These are phyloP conservation scores for Drosophila arizonae DNA, from an alignment of 1,140 invertebrate species.

Conservation along the genomic window DNA sequence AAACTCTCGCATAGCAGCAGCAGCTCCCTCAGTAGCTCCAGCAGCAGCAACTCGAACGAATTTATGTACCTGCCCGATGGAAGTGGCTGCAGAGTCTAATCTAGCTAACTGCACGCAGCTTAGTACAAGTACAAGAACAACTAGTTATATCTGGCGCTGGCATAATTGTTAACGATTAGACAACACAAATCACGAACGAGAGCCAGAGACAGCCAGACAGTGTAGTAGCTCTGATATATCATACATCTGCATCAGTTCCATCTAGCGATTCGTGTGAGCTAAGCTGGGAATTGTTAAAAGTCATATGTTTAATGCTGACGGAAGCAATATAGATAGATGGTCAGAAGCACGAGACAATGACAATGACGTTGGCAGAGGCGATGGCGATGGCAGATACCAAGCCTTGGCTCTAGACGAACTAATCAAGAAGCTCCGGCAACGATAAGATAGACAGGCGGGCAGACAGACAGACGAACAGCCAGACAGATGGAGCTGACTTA, in stretches of 20 bases:
- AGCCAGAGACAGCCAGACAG: slow-evolving; percentile 41
- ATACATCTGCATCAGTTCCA: slow-evolving; percentile 24
- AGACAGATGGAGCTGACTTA: slow-evolving; percentile 39
- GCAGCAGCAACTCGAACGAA: slow-evolving; percentile 2
- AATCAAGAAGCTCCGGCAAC: slow-evolving; percentile 20
- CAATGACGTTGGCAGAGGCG: slow-evolving; percentile 12
- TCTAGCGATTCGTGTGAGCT: slow-evolving; percentile 35
- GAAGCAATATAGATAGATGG: slow-evolving; percentile 67
- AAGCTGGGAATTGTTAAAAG: slow-evolving; percentile 70
- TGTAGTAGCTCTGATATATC: slow-evolving; percentile 6
- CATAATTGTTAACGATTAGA: slow-evolving; percentile 76
- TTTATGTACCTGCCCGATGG: slow-evolving; percentile 25
- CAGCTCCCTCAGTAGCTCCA: slow-evolving; percentile 16
- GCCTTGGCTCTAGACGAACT: slow-evolving; percentile 33
- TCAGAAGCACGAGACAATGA: slow-evolving; percentile 52
- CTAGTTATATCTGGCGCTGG: slow-evolving; percentile 38
- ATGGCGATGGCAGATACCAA: background rate
- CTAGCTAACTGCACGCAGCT: slow-evolving; percentile 61
- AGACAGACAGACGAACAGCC: background rate
- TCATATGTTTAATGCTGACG: slow-evolving; percentile 77
- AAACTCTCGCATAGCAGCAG: slow-evolving; percentile 44
- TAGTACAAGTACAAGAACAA: slow-evolving; percentile 27
- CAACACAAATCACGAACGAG: slow-evolving; percentile 77
- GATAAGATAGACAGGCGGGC: too few species aligned
- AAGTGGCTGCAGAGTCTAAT: slow-evolving; percentile 23